Conservation (phyloP, 2,888 invertebrate species). For the Leucophenga maculata region DNA sequence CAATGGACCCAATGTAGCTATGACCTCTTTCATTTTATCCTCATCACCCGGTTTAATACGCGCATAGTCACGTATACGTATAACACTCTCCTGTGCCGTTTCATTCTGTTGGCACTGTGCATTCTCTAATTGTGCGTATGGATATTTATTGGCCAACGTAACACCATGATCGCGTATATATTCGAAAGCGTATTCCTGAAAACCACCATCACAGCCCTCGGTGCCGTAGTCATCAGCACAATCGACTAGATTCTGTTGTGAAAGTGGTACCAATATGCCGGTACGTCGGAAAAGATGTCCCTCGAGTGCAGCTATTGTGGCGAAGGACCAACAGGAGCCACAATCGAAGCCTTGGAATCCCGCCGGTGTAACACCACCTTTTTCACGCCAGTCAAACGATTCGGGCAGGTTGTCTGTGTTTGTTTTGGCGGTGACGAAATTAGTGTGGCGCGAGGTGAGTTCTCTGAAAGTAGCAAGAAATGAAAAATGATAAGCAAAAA, state of each 20-base stretch:
- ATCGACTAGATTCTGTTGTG: constrained; percentile 70
- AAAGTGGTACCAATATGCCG: constrained; percentile 66
- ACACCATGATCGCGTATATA: constrained; percentile 69
- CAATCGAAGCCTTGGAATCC: constrained; percentile 67
- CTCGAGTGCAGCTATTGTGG: constrained; percentile 67
- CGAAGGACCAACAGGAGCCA: constrained; percentile 69
- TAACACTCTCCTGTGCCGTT: constrained; percentile 56
- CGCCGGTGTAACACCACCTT: constrained; percentile 68
- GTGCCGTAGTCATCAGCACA: constrained; percentile 68
- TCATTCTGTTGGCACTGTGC: constrained; percentile 64
- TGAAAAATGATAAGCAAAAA: too few relatives aligned
- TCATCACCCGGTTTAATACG: constrained; percentile 68
- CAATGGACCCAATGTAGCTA: constrained; percentile 68
- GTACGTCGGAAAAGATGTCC: constrained; percentile 69
- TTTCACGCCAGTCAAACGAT: constrained; percentile 69
- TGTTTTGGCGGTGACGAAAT: constrained; percentile 56
- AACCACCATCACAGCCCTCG: constrained; percentile 70
- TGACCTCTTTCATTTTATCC: constrained; percentile 68
- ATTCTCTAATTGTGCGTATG: constrained; percentile 65
- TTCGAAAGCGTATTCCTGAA: constrained; percentile 69
- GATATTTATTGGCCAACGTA: constrained; percentile 66
- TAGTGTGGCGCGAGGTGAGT: constrained; percentile 58
- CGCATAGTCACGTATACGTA: constrained; percentile 67
- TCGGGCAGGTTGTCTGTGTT: constrained; percentile 57
- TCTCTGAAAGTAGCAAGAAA: constrained; percentile 46